Base-by-base conservation (phyloP, 2,113 vertebrate genomes). In the Perca fluviatilis region DNA sequence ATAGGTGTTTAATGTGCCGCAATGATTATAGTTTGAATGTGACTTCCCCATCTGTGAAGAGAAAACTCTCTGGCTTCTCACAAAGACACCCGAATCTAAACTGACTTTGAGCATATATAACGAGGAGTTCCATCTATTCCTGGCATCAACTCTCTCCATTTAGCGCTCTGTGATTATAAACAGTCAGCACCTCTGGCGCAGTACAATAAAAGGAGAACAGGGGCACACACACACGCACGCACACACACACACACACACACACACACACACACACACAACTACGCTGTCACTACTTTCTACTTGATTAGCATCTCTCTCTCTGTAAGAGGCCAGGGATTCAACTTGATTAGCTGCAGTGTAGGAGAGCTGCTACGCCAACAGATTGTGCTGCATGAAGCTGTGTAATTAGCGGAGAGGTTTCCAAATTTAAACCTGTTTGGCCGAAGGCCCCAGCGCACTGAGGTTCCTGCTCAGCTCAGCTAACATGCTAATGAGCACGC, bases 401-500 rank as follows among this genome's bases (percentile, higher is more conserved):
- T 62, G 83, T 51, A 89, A 93, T 93, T 88, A 92, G 73, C 87
- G 86, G 77, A 88, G 73, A 82, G 73, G 79, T 85, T 92, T 94
- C 91, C 88, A 90, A 87, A 90, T 90, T 88, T 90, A 93, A 92
- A 85, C 84, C 83, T 82, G 83, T 50, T 90, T 86, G 84, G 86
- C 90, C 60, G 70, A 57, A 16, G 86, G 88, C 79, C 80, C 70
- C 84, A 51, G 67, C 30, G 43, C 84, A 58, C 82, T 19, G 25
- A 87, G 84, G 83, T 80, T 89, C 71, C 80, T 77, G 77, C 84
- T 75, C 87, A 50, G 84, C 88, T 79, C 89, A 84, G 88, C 83
- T 77, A 92, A 84, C 86, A 80, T 92, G 86, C 91, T 92, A 91
- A 94, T 93, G 86, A 92, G 90, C 76, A 23, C 54, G 72, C 72